These are phyloP conservation scores for Anniella stebbinsi DNA, from an alignment of 2,797 vertebrate genomes.

Conservation along the genomic window DNA sequence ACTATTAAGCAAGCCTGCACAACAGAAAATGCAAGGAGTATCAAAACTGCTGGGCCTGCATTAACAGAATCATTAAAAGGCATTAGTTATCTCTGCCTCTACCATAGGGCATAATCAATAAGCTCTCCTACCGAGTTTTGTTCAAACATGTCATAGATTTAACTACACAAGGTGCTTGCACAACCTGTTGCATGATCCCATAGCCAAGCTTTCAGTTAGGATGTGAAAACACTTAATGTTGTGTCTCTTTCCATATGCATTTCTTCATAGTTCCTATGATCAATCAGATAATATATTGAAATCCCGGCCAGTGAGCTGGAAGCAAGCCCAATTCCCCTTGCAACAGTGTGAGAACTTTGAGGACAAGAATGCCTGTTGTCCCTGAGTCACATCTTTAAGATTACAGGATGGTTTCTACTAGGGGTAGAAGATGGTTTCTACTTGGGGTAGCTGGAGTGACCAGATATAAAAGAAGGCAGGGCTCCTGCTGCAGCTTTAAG, in stretches of 20 bases:
- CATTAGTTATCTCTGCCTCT: conserved; percentile 63
- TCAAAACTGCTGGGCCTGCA: conserved; percentile 61
- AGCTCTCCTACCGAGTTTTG: conserved; percentile 60
- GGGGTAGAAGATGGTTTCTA: too few relatives aligned
- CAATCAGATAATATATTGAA: conserved; percentile 55
- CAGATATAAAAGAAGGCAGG: too few relatives aligned
- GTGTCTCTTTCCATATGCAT: conserved; percentile 57
- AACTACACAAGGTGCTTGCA: conserved; percentile 69
- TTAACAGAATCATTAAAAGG: conserved; percentile 65
- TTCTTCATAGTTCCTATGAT: conserved; percentile 24
- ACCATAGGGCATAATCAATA: conserved; percentile 58
- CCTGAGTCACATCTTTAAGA: neutral
- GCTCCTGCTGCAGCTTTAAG: too few relatives aligned
- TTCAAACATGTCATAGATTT: conserved; percentile 71
- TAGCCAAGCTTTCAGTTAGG: conserved; percentile 51
- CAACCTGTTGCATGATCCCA: conserved; percentile 60
- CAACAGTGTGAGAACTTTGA: neutral
- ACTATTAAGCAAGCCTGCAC: conserved; percentile 60
- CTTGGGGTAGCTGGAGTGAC: too few relatives aligned
- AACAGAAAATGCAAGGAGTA: conserved; percentile 59
- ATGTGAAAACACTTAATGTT: conserved; percentile 62
- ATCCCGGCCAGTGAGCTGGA: conserved; percentile 58
- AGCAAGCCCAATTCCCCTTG: neutral
- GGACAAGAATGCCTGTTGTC: neutral
- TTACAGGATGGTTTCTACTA: neutral